These are phyloP conservation scores for Tillus elongatus DNA, from an alignment of 2,888 invertebrate genomes.

Conservation along the genomic window DNA sequence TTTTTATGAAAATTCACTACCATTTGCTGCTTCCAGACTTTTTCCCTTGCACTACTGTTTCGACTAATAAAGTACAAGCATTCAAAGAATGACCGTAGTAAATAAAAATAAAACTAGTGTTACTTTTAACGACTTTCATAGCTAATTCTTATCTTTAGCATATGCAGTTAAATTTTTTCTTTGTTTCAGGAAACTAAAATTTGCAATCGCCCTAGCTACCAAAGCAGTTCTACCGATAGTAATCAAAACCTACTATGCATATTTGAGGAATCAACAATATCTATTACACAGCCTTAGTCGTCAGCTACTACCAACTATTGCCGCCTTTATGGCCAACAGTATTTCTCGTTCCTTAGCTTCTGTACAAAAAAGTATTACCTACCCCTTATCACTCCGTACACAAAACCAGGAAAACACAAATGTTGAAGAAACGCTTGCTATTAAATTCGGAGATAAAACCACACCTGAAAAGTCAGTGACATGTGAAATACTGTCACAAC, in stretches of 20 bases:
- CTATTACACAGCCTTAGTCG: constrained; percentile 33
- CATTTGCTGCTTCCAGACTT: no score
- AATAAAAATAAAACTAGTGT: no score
- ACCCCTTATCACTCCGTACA: constrained; percentile 19
- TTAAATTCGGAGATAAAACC: no score
- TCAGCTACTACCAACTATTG: constrained; percentile 35
- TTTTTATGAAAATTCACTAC: no score
- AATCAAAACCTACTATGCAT: constrained; percentile 35
- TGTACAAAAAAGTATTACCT: constrained; percentile 34
- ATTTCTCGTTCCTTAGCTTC: constrained; percentile 37
- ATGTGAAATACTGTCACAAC: not conserved
- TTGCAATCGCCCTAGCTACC: constrained; percentile 33
- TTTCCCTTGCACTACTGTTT: no score
- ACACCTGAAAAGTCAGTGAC: not conserved
- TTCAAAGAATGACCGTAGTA: no score
- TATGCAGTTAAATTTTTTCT: constrained; percentile 7
- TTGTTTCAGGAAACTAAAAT: constrained; percentile 35
- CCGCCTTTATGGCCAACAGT: constrained; percentile 38
- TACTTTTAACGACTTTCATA: no score
- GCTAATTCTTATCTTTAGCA: no score
- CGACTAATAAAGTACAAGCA: no score
- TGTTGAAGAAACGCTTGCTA: not conserved
- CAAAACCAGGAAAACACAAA: constrained; percentile 5
- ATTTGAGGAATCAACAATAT: constrained; percentile 34
- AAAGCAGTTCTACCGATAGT: constrained; percentile 35